phyloP scores from a whole-genome alignment of 2,888 invertebrate genomes.

The Calameuta idolon region DNA sequence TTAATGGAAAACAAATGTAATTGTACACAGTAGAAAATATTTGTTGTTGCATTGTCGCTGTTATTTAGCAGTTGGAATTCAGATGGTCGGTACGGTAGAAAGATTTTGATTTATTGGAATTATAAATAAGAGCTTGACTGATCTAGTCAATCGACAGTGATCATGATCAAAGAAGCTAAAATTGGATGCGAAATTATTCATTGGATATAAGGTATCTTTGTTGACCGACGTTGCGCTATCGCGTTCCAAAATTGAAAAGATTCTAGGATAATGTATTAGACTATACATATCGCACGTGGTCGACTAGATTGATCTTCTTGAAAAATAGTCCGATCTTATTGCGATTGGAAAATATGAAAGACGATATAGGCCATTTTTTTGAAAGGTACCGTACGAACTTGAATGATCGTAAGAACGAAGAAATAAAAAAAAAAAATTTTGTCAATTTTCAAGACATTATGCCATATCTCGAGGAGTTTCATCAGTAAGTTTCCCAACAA shows the following conservation, averaged over 20 bases:
- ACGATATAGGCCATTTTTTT: too few relatives aligned
- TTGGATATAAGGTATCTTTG: too few relatives aligned
- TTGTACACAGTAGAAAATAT: too few relatives aligned
- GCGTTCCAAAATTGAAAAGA: too few relatives aligned
- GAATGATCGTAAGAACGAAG: too few relatives aligned
- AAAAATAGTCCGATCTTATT: not conserved
- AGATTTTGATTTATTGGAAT: not conserved
- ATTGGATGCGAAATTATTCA: too few relatives aligned
- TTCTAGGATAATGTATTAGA: too few relatives aligned
- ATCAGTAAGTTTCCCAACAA: not conserved
- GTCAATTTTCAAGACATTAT: not conserved
- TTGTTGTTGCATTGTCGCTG: not conserved
- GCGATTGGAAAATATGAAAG: not conserved
- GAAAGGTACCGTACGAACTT: too few relatives aligned
- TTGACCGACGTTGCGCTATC: too few relatives aligned
- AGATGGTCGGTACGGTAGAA: not conserved
- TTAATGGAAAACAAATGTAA: too few relatives aligned
- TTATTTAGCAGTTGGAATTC: not conserved
- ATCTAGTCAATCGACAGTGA: not conserved
- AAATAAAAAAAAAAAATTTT: too few relatives aligned
- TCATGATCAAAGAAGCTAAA: not conserved
- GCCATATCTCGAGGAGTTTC: not conserved
- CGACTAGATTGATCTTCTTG: not conserved
- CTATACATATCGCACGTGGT: too few relatives aligned
- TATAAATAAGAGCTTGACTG: not conserved